Percentiles rank a stretch among this genome's conserved stretches.
Conservation (phyloP, 2,797 vertebrate genomes). For the Balearica regulorum region DNA sequence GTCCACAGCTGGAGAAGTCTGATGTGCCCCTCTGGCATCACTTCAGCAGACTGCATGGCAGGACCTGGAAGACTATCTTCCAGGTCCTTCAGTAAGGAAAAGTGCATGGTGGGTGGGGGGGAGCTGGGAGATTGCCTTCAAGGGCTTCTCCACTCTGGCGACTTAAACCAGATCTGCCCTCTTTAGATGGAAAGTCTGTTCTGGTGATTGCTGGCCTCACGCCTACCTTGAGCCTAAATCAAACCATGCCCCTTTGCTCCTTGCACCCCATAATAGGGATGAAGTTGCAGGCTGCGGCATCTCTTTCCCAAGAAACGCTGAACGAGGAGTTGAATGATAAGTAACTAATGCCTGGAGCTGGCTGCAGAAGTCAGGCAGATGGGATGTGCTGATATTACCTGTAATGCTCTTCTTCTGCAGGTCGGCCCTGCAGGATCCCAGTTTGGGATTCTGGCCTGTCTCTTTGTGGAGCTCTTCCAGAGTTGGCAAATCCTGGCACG, state of each 20-base stretch:
- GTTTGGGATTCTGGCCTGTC: conserved; percentile 96
- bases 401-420: conserved; percentile 64
- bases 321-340: neutral
- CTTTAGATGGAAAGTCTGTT: neutral
- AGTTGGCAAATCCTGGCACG: conserved; percentile 98
- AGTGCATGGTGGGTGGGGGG: neutral
- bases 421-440: conserved; percentile 97
- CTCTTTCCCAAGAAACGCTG: neutral
- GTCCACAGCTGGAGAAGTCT: neutral
- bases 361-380: neutral
- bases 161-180: neutral
- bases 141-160: neutral
- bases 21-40: neutral
- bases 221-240: neutral
- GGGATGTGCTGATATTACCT: neutral
- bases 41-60: neutral
- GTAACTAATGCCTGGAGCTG: neutral
- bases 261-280: neutral
- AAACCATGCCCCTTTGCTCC: neutral
- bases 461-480: conserved; percentile 98
- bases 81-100: neutral
- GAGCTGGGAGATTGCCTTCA: neutral
- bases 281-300: neutral
- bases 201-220: neutral
- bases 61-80: neutral